Evolutionary conservation across 1,140 invertebrate species (phyloP).

Genomic region (Mizuhopecten yessoensis): DNA sequence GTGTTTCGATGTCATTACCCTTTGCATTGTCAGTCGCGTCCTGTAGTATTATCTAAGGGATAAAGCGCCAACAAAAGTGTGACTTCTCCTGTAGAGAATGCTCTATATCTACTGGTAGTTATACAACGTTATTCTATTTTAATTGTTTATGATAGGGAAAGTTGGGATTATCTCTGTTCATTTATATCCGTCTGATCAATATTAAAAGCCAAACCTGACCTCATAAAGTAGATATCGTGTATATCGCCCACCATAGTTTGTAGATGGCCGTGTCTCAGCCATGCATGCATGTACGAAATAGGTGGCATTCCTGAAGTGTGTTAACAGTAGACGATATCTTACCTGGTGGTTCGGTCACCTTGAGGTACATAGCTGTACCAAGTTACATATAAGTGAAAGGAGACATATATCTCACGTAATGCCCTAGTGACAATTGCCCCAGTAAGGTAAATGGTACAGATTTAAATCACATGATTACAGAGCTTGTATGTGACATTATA

Average conservation of each 20-base stretch:
- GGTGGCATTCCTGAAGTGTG: neutral
- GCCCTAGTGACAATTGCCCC: too few species aligned
- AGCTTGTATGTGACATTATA: too few species aligned
- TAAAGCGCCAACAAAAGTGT: neutral
- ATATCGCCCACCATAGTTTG: neutral
- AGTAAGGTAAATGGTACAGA: too few species aligned
- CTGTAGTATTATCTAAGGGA: too few species aligned
- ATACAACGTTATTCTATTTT: too few species aligned
- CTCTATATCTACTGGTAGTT: too few species aligned
- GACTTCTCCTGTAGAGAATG: neutral
- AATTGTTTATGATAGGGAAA: neutral
- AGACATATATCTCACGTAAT: too few species aligned
- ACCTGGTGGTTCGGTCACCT: neutral
- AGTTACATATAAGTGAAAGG: too few species aligned
- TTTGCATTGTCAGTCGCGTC: too few species aligned
- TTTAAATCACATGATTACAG: too few species aligned
- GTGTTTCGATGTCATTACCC: too few species aligned
- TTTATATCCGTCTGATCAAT: neutral
- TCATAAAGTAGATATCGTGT: neutral
- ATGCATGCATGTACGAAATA: neutral
- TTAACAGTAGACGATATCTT: neutral
- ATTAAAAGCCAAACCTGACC: neutral
- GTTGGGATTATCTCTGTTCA: neutral
- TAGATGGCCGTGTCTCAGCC: neutral
- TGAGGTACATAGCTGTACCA: neutral